Conservation (phyloP, 2,888 invertebrate species). For the Adineta ricciae region DNA sequence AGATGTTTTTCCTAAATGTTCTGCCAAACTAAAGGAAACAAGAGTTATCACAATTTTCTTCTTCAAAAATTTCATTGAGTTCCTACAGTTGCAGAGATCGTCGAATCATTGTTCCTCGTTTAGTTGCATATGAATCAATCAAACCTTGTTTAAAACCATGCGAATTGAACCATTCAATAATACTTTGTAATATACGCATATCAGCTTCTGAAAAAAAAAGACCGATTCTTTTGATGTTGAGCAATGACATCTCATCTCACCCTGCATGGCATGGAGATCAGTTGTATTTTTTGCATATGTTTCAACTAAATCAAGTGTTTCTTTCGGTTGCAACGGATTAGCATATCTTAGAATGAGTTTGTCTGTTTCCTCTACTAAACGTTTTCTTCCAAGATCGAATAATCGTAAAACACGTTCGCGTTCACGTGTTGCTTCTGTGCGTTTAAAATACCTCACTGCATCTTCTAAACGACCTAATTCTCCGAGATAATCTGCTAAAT, state of each 20-base stretch:
- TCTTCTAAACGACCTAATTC: slow-evolving; percentile 10
- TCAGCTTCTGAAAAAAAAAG: background rate
- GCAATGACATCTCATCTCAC: background rate
- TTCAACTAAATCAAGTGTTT: background rate
- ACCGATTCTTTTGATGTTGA: too few species aligned
- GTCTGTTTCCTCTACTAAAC: background rate
- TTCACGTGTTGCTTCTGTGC: background rate
- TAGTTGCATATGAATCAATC: background rate
- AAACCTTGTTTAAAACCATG: slow-evolving; percentile 14
- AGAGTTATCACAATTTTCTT: background rate
- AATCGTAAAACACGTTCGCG: background rate
- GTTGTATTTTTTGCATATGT: background rate
- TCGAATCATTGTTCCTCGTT: background rate
- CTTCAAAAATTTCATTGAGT: too few species aligned
- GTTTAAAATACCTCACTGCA: background rate
- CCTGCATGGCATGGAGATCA: background rate
- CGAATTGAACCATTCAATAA: background rate
- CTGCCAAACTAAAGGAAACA: background rate
- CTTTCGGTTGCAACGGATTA: background rate
- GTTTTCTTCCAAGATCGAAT: background rate
- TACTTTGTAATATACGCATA: background rate
- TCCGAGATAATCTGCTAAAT: background rate
- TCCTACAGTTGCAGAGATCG: slow-evolving; percentile 1
- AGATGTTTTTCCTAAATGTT: background rate
- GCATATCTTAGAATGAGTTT: slow-evolving; percentile 15